Conservation (phyloP, 2,888 invertebrate genomes). For the Lycophotia porphyrea region DNA sequence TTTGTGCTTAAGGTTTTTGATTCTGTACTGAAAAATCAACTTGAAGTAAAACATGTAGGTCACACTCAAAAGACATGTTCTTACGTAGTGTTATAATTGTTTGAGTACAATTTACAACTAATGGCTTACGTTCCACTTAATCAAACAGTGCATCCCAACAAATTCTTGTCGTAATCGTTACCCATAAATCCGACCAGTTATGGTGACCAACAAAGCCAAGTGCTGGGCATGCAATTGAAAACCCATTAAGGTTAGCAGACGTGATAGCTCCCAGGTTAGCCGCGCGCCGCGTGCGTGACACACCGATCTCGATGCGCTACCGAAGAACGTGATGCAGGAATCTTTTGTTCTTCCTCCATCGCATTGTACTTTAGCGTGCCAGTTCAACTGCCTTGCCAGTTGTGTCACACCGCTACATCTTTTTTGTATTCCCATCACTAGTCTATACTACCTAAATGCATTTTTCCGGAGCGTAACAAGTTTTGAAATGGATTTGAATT, state of each 20-base stretch:
- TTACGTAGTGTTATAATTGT: not conserved
- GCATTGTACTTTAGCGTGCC: constrained; percentile 30
- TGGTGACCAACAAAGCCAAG: constrained; percentile 47
- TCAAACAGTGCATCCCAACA: constrained; percentile 3
- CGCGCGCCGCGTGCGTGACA: constrained; percentile 51
- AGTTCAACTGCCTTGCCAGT: constrained; percentile 13
- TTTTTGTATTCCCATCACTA: constrained; percentile 34
- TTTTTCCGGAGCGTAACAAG: constrained; percentile 31
- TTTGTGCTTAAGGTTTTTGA: constrained; percentile 23
- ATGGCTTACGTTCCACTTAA: not conserved
- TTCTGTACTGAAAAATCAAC: constrained; percentile 3
- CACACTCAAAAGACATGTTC: not conserved
- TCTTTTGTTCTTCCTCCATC: constrained; percentile 54
- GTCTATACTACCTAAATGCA: not conserved
- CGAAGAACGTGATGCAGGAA: constrained; percentile 40
- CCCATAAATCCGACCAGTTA: constrained; percentile 33
- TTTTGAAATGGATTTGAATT: constrained; percentile 37
- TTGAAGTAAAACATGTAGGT: not conserved
- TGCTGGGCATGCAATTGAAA: constrained; percentile 56
- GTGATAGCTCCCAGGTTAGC: constrained; percentile 36
- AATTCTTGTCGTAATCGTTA: constrained; percentile 22
- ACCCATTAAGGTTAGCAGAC: constrained; percentile 55
- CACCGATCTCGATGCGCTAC: constrained; percentile 23
- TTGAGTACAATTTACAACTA: constrained; percentile 3
- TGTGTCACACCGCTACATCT: constrained; percentile 28